Percentiles rank a stretch among this genome's conserved stretches.
phyloP scores from a whole-genome alignment of 2,888 invertebrate species.

The Apodemia duryi region DNA sequence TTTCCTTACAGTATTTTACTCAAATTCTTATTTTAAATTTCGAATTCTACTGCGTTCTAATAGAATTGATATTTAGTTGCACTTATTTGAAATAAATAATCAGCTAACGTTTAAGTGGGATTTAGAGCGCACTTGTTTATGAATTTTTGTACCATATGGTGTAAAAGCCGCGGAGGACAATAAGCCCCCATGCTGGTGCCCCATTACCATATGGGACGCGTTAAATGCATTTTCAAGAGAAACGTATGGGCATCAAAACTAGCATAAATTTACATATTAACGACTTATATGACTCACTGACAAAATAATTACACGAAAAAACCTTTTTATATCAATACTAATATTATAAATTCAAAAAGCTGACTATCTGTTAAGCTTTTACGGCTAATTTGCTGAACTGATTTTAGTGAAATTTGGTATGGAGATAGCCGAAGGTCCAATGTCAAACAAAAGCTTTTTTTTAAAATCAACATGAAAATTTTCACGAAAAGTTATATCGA shows the following conservation, averaged over 20 bases:
- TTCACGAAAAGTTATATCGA: too few relatives aligned
- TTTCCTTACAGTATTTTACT: not conserved
- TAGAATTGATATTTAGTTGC: slow-evolving; percentile 37
- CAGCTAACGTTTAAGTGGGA: slow-evolving; percentile 57
- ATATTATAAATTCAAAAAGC: too few relatives aligned
- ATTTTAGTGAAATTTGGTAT: too few relatives aligned
- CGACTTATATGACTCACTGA: not conserved
- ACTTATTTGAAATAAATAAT: slow-evolving; percentile 38
- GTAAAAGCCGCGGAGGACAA: slow-evolving; percentile 71
- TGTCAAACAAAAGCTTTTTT: too few relatives aligned
- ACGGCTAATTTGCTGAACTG: too few relatives aligned
- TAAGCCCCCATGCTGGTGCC: slow-evolving; percentile 62
- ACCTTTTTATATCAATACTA: too few relatives aligned
- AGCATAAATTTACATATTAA: not conserved
- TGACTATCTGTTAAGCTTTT: too few relatives aligned
- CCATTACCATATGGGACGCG: slow-evolving; percentile 73
- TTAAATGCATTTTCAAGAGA: slow-evolving; percentile 74
- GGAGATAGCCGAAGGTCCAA: too few relatives aligned
- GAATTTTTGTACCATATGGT: slow-evolving; percentile 76
- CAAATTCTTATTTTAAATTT: not conserved
- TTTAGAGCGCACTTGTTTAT: slow-evolving; percentile 72
- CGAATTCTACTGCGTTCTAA: slow-evolving; percentile 14
- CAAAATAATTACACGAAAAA: too few relatives aligned
- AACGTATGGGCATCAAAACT: slow-evolving; percentile 46
- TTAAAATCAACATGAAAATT: too few relatives aligned